phyloP scores from a whole-genome alignment of 2,888 invertebrate species.

The Hesperia comma region DNA sequence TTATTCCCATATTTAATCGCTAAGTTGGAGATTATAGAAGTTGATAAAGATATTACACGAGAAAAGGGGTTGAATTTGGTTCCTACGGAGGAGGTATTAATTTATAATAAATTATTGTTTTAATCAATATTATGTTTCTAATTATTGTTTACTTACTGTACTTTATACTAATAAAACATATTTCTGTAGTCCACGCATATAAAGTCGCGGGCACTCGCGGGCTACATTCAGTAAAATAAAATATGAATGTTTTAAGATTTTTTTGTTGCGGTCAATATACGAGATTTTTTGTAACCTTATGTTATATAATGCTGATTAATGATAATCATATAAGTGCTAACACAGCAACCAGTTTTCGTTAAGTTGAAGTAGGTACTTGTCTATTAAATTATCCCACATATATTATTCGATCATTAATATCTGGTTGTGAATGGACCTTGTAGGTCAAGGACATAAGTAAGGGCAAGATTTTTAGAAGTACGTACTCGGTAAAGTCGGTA shows the following conservation, averaged over 20 bases:
- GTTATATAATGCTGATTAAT: conserved; percentile 33
- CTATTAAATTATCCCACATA: neutral
- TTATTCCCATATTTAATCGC: no score
- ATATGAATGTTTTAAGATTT: conserved; percentile 14
- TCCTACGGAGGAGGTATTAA: no score
- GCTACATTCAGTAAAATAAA: conserved; percentile 1
- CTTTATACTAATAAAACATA: no score
- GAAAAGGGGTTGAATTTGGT: no score
- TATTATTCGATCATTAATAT: neutral
- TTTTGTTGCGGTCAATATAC: conserved; percentile 6
- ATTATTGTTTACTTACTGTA: no score
- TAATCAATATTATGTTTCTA: no score
- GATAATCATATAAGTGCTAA: conserved; percentile 15
- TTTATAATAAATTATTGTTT: no score
- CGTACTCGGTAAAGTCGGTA: no score
- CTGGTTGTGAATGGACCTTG: neutral
- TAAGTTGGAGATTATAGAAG: no score
- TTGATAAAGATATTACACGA: no score
- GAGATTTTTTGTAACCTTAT: conserved; percentile 20
- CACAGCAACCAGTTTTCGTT: conserved; percentile 27
- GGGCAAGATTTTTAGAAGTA: neutral
- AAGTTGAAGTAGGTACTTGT: conserved; percentile 6
- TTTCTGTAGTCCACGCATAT: no score
- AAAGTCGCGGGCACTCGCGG: no score
- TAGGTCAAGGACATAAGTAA: conserved; percentile 1